These are phyloP conservation scores for Erebia ligea DNA, from an alignment of 2,888 invertebrate species.

Conservation along the genomic window DNA sequence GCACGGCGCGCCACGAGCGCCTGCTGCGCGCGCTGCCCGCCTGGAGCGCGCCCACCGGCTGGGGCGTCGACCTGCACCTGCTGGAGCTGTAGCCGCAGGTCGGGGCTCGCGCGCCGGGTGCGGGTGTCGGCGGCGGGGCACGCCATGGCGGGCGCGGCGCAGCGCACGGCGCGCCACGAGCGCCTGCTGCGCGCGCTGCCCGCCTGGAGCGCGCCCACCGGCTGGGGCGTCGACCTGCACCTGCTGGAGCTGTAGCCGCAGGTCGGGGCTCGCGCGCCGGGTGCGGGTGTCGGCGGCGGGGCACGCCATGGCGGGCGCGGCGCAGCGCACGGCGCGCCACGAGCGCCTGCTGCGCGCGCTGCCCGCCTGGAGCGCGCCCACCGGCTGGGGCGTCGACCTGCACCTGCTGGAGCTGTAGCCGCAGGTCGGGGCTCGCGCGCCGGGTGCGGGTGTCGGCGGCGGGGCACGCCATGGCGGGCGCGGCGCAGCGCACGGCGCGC, in stretches of 20 bases:
- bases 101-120: no score
- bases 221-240: no score
- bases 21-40: conserved; percentile 84
- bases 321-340: conserved; percentile 75
- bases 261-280: no score
- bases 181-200: no score
- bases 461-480: conserved; percentile 83
- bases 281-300: no score
- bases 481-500: conserved; percentile 70
- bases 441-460: conserved; percentile 83
- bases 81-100: conserved; percentile 60
- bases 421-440: no score
- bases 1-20: conserved; percentile 74
- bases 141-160: no score
- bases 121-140: no score
- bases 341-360: conserved; percentile 81
- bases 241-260: no score
- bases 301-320: no score
- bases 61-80: conserved; percentile 88
- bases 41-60: conserved; percentile 86
- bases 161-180: no score
- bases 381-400: conserved; percentile 88
- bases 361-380: conserved; percentile 86
- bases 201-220: no score
- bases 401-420: conserved; percentile 78